Evolutionary conservation across 1,140 invertebrate species (phyloP), one percentile per base, ranked within the genome.

Genomic region (Bombus vancouverensis): DNA sequence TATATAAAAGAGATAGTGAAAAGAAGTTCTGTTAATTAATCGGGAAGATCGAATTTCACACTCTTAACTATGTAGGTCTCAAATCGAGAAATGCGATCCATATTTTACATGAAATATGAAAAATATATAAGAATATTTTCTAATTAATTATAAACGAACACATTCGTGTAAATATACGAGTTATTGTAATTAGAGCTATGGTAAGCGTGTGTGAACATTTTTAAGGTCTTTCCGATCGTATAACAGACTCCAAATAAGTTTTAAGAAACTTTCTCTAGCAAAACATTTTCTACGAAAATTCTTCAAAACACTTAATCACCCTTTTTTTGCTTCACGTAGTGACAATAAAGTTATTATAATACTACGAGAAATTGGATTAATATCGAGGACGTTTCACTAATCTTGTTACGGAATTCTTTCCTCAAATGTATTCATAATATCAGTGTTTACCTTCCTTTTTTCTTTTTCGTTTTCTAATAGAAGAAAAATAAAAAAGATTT

Each of bases 11-110:
- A 47, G 72, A 53, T 28, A n/a, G 44, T 57, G 75, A 59, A 71
- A 79, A 71, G 66, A 71, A 76, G 68, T 53, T 42, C 53, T 62
- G 25, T 68, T 79, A 84, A 79, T 84, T 84, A 84, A 79, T 72
- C 42, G 42, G 42, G 28, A 71, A 44, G 8, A 32, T 25, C 34
- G n/a, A 65, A 32, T 62, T 66, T 71, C 12, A 10, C 22, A 34
- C 10, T 53, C 28, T 39, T 44, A 59, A 32, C 28, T 53, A 28
- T 0, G n/a, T 32, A 66, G 42, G 42, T 53, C 25, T 79, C 42
- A 32, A 79, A 37, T n/a, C 18, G 10, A 28, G 39, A 78, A 25
- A 42, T 44, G 13, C 59, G 59, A n/a, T 62, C 59, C n/a, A 53
- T 22, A 53, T 53, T 53, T 53, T 53, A 53, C 22, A 22, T 53